Conservation (phyloP, 2,888 invertebrate species). For the Eumacrocentrus americanus region DNA sequence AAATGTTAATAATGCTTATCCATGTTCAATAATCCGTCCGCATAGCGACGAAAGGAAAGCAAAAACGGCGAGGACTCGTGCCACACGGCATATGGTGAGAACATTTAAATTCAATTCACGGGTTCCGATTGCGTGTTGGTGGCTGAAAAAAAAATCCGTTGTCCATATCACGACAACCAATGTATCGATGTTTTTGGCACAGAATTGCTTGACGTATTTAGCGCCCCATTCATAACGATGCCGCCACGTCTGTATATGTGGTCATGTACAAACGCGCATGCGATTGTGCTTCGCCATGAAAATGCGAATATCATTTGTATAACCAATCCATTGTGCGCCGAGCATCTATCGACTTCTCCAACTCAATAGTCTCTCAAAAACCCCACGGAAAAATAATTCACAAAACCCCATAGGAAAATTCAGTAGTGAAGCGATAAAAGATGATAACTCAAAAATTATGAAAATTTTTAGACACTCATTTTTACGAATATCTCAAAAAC, state of each 20-base stretch:
- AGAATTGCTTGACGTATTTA: constrained; percentile 13
- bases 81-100: neutral
- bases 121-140: neutral
- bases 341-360: too few relatives aligned
- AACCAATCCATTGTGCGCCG: neutral
- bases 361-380: too few relatives aligned
- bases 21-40: too few relatives aligned
- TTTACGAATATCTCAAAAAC: too few relatives aligned
- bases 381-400: too few relatives aligned
- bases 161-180: neutral
- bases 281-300: too few relatives aligned
- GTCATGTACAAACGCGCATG: constrained; percentile 18
- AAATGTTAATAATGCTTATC: too few relatives aligned
- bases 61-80: neutral
- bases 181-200: constrained; percentile 14
- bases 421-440: too few relatives aligned
- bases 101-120: constrained; percentile 14
- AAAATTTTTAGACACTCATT: too few relatives aligned
- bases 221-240: constrained; percentile 21
- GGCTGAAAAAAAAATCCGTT: neutral
- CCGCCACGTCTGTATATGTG: constrained; percentile 7
- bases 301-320: neutral
- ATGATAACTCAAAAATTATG: too few relatives aligned
- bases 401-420: too few relatives aligned
- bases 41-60: too few relatives aligned